phyloP scores from a whole-genome alignment of 2,888 invertebrate species.

The Diachrysia chrysitis region DNA sequence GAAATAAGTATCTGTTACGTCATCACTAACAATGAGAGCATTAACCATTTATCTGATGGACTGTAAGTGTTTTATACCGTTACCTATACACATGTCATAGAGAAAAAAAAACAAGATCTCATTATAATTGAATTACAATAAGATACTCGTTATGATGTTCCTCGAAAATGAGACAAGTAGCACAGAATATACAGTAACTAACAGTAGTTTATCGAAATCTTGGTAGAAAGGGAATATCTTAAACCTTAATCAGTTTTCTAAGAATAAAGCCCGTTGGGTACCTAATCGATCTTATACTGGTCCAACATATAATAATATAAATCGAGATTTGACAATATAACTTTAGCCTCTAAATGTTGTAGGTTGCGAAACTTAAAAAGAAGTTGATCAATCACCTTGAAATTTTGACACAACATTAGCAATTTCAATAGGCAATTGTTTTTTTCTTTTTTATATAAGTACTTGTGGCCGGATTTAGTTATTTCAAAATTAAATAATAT shows the following conservation, averaged over 20 bases:
- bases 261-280: neutral
- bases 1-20: constrained; percentile 89
- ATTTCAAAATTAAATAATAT: neutral
- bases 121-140: constrained; percentile 9
- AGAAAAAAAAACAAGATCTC: constrained; percentile 9
- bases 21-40: constrained; percentile 89
- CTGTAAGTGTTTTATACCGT: constrained; percentile 76
- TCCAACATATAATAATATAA: too few relatives aligned
- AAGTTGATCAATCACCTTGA: neutral
- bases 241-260: neutral
- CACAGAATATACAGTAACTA: constrained; percentile 8
- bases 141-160: neutral
- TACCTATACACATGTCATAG: constrained; percentile 15
- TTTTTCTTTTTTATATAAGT: neutral
- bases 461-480: neutral
- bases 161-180: constrained; percentile 5
- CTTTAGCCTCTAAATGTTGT: neutral
- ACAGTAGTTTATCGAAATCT: neutral
- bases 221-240: neutral
- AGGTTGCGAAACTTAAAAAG: neutral
- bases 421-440: neutral
- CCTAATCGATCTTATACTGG: neutral
- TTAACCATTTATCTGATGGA: constrained; percentile 90
- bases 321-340: neutral
- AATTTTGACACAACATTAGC: neutral